Percentiles rank a stretch among this genome's conserved stretches.
These are phyloP conservation scores for Limnephilus auricula DNA, from an alignment of 2,888 invertebrate species.

Conservation along the genomic window DNA sequence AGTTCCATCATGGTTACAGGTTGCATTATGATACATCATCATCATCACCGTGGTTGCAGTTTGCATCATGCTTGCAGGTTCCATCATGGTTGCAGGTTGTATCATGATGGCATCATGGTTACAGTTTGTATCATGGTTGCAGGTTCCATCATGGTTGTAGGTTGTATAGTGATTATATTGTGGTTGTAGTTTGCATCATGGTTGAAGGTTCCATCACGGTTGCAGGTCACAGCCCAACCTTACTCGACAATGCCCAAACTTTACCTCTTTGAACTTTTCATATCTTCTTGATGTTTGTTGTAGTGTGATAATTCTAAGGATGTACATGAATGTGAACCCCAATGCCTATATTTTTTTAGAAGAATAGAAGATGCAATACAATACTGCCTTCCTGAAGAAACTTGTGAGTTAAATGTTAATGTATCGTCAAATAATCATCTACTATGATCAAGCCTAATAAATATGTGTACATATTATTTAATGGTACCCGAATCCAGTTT, in stretches of 20 bases:
- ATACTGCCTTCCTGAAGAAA: slow-evolving; percentile 43
- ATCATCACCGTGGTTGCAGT: too few species aligned
- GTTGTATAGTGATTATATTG: not conserved
- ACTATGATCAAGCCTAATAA: slow-evolving; percentile 32
- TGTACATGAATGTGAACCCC: slow-evolving; percentile 27
- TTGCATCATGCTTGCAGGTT: not conserved
- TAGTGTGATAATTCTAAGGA: slow-evolving; percentile 24
- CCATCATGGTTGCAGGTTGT: not conserved
- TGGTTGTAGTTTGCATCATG: not conserved
- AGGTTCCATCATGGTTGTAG: not conserved
- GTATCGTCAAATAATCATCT: slow-evolving; percentile 15
- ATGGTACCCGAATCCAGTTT: not conserved
- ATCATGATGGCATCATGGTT: not conserved
- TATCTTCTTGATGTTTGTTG: slow-evolving; percentile 44
- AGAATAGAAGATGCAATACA: slow-evolving; percentile 49
- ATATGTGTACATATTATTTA: not conserved
- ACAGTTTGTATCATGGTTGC: not conserved
- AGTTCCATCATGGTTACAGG: not conserved
- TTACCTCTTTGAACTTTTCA: slow-evolving; percentile 46
- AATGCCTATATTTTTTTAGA: slow-evolving; percentile 48
- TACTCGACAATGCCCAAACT: slow-evolving; percentile 15
- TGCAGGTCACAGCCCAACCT: slow-evolving; percentile 5
- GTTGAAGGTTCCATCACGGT: not conserved
- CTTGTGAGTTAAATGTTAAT: slow-evolving; percentile 42
- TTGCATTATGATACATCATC: not conserved